These are phyloP conservation scores for Micrastur ruficollis DNA, from an alignment of 2,797 vertebrate species.

Conservation along the genomic window DNA sequence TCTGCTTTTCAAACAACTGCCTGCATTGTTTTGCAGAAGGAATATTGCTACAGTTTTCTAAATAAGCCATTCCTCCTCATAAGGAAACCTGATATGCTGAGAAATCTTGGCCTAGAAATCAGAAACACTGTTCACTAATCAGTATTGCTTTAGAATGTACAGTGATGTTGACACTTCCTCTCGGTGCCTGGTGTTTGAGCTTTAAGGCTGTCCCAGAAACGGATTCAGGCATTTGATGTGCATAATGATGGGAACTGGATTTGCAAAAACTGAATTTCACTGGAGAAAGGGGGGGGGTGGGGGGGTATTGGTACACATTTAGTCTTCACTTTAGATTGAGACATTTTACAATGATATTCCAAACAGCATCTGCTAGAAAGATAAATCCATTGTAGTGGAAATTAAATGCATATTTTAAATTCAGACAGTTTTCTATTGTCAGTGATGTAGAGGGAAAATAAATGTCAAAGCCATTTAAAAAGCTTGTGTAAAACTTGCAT, in stretches of 20 bases:
- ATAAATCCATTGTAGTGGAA: constrained; percentile 61
- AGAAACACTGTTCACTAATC: constrained; percentile 26
- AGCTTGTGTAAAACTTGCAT: constrained; percentile 14
- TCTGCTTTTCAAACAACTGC: constrained; percentile 37
- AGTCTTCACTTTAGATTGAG: constrained; percentile 31
- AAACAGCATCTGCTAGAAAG: constrained; percentile 65
- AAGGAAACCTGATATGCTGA: constrained; percentile 5
- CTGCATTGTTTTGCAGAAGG: constrained; percentile 14
- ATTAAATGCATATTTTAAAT: constrained; percentile 68
- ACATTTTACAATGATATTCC: constrained; percentile 41
- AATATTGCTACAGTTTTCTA: background rate
- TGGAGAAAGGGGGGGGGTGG: background rate
- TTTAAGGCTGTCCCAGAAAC: constrained; percentile 12
- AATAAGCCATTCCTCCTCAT: constrained; percentile 14
- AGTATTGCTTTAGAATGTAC: background rate
- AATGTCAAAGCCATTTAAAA: constrained; percentile 57
- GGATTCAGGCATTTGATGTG: background rate
- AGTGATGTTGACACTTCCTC: background rate
- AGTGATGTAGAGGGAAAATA: constrained; percentile 29
- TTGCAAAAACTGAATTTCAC: background rate
- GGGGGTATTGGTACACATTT: background rate
- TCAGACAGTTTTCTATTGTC: constrained; percentile 48
- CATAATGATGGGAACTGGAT: background rate
- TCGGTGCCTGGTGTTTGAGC: background rate
- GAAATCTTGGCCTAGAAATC: constrained; percentile 57